Evolutionary conservation across 2,797 vertebrate genomes (phyloP).

Genomic region (Gobionotothen gibberifrons): DNA sequence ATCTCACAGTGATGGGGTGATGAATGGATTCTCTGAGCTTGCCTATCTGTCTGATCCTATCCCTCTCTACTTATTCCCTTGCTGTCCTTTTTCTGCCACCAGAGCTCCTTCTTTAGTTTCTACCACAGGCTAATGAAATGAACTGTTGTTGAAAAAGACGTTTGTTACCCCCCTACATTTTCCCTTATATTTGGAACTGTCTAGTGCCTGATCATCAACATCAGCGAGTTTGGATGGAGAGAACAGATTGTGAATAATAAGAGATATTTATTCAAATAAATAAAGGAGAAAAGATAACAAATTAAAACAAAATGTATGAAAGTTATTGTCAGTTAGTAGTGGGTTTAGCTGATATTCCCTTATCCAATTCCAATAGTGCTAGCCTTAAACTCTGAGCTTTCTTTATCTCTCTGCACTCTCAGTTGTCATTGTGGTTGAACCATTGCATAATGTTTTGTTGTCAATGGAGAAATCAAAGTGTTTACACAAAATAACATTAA

Average conservation of each 20-base stretch:
- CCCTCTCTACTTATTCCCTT: constrained; percentile 20
- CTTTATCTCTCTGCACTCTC: background rate
- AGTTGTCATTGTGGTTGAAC: background rate
- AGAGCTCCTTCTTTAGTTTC: constrained; percentile 11
- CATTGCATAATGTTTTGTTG: background rate
- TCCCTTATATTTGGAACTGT: too few relatives aligned
- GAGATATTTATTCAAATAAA: too few relatives aligned
- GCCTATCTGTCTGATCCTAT: constrained; percentile 5
- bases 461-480: background rate
- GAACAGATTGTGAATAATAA: too few relatives aligned
- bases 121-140: constrained; percentile 9
- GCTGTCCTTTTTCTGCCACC: constrained; percentile 20
- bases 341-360: background rate
- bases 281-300: too few relatives aligned
- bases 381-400: background rate
- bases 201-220: too few relatives aligned
- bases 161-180: too few relatives aligned
- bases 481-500: too few relatives aligned
- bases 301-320: too few relatives aligned
- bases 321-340: background rate
- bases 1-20: constrained; percentile 33
- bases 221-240: too few relatives aligned
- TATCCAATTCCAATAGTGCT: background rate
- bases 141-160: background rate
- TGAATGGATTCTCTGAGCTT: constrained; percentile 41